A percentile compares a stretch with the other conserved stretches of the same genome.
phyloP scores from a whole-genome alignment of 2,888 invertebrate genomes.

The Bursaphelenchus okinawaensis region DNA sequence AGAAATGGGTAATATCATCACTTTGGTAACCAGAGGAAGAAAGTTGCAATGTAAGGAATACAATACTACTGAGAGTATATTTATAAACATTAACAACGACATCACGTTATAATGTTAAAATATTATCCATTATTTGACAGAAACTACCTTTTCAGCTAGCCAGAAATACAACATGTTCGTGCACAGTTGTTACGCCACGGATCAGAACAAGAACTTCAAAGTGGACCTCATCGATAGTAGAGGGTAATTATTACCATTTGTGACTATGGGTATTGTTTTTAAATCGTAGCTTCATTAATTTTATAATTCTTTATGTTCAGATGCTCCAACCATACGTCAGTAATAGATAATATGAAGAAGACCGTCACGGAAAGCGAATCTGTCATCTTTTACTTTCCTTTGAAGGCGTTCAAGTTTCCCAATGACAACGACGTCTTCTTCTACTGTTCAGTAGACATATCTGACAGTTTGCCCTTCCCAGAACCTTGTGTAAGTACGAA shows the following conservation, averaged over 20 bases:
- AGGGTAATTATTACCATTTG: conserved; percentile 31
- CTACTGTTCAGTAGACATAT: conserved; percentile 55
- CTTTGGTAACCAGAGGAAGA: conserved; percentile 44
- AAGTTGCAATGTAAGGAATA: conserved; percentile 23
- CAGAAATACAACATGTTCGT: conserved; percentile 54
- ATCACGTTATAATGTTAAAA: no score
- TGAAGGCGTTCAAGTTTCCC: conserved; percentile 49
- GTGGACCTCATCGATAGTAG: conserved; percentile 48
- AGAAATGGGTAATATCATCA: conserved; percentile 53
- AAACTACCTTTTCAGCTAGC: conserved; percentile 27
- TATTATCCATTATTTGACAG: no score
- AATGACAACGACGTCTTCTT: conserved; percentile 56
- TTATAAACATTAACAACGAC: no score
- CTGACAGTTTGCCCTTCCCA: conserved; percentile 41
- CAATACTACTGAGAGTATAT: no score
- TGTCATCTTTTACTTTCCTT: conserved; percentile 26
- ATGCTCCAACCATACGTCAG: conserved; percentile 46
- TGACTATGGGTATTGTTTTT: background rate
- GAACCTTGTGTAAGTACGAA: conserved; percentile 24
- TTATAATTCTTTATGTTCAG: conserved; percentile 29
- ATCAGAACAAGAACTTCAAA: conserved; percentile 43
- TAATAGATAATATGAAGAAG: conserved; percentile 42
- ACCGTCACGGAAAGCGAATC: conserved; percentile 13
- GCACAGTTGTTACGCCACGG: conserved; percentile 54
- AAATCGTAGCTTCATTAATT: background rate